A percentile compares a stretch with the other conserved stretches of the same genome.
phyloP scores from a whole-genome alignment of 2,888 invertebrate genomes.

The Stenurella melanura region DNA sequence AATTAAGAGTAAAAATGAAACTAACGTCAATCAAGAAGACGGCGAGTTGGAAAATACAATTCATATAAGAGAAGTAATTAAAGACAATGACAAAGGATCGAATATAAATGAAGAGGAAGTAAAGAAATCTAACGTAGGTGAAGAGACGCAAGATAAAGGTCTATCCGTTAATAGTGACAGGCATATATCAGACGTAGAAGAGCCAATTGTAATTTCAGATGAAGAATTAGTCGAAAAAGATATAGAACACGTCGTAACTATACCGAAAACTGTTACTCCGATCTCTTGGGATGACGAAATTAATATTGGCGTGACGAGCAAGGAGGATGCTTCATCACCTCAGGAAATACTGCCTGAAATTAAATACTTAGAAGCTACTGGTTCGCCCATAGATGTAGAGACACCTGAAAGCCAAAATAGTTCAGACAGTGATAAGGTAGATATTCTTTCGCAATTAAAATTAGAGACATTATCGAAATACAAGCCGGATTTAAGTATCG shows the following conservation, averaged over 20 bases:
- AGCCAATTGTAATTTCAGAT: conserved; percentile 52
- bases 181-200: conserved; percentile 37
- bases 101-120: conserved; percentile 42
- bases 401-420: neutral
- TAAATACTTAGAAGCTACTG: conserved; percentile 31
- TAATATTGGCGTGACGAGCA: neutral
- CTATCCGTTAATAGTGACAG: conserved; percentile 61
- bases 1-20: conserved; percentile 35
- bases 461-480: conserved; percentile 58
- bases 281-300: neutral
- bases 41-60: conserved; percentile 23
- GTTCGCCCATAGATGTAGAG: neutral
- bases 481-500: conserved; percentile 51
- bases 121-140: conserved; percentile 40
- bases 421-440: conserved; percentile 36
- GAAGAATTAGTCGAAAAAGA: conserved; percentile 51
- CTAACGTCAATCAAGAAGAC: conserved; percentile 16
- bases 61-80: neutral
- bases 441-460: conserved; percentile 55
- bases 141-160: conserved; percentile 47
- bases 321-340: neutral
- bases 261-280: conserved; percentile 28
- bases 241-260: conserved; percentile 37
- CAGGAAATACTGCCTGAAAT: conserved; percentile 24
- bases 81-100: conserved; percentile 10